phyloP scores from a whole-genome alignment of 2,797 vertebrate species.

The Chrysocyon brachyurus region DNA sequence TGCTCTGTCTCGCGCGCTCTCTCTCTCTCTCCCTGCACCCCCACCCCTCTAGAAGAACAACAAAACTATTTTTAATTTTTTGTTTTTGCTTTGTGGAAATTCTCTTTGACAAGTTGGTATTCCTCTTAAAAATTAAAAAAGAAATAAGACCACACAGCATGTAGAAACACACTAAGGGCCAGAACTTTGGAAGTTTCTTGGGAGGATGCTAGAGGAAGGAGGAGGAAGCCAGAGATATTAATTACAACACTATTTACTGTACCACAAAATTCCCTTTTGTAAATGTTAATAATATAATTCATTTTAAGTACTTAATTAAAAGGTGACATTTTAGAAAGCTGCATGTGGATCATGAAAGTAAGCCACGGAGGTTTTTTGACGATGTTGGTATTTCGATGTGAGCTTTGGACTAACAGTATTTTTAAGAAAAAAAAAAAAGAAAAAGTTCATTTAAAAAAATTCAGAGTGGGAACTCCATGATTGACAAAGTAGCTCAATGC shows the following conservation, averaged over 20 bases:
- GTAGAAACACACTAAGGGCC: not conserved
- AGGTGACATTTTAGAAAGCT: conserved; percentile 66
- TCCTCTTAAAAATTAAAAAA: conserved; percentile 1
- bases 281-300: conserved; percentile 63
- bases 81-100: not conserved
- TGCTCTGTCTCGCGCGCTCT: not conserved
- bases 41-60: not conserved
- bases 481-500: not conserved
- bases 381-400: conserved; percentile 46
- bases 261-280: conserved; percentile 57
- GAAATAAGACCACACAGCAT: not conserved
- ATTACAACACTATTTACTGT: conserved; percentile 55
- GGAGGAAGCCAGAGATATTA: not conserved
- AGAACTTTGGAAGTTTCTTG: not conserved
- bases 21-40: not conserved
- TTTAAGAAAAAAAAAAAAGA: not conserved
- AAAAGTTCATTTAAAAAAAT: not conserved
- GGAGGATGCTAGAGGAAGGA: not conserved
- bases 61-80: not conserved
- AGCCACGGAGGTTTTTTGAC: not conserved
- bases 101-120: not conserved
- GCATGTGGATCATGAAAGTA: conserved; percentile 54
- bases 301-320: conserved; percentile 74
- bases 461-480: not conserved
- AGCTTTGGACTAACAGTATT: conserved; percentile 30